Base-by-base conservation (phyloP, 2,113 vertebrate species). In the Tamias sibiricus region DNA sequence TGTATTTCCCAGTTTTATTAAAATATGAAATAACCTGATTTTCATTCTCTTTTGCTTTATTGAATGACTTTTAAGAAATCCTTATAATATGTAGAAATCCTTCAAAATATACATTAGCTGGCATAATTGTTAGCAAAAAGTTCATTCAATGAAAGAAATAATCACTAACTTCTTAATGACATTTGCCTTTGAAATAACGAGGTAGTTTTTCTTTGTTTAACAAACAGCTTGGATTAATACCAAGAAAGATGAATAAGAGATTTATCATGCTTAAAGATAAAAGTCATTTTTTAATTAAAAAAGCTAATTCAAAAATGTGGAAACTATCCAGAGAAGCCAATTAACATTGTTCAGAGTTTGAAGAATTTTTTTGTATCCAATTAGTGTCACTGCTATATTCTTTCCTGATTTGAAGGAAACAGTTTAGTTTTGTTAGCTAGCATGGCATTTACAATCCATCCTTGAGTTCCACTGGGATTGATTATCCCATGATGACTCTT, bases 221-320 rank as follows among this genome's bases (percentile, higher is more conserved):
- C 66, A 76, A 87, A 47, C 24, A 83, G 62, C 10, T 5, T 30
- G 10, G 4, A 72, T 96, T 68, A 72, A 82, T 84, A 42, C 89
- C 26, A 96, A 86, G 64, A 17, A 95, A 83, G 59, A 74, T 79
- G 12, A 85, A 69, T 68, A 83, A 94, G n/a, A 84, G 30, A 49
- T 30, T 94, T 32, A 64, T 17, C 19, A 49, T 80, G 37, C 35
- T 71, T 92, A 84, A 86, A 91, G 37, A 20, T 84, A 52, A 83
- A 96, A 44, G 69, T 76, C 74, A 44, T 42, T 90, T 89, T 95
- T 97, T 11, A 96, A 93, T 79, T 52, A 68, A 44, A 94, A 64
- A 62, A 54, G 40, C 32, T 83, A 79, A 89, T 79, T 92, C 30
- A 37, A 93, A 95, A 91, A 82, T 32, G 13, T 62, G 6, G 35